Conservation (phyloP, 2,113 vertebrate genomes). For the Myotis brandtii region DNA sequence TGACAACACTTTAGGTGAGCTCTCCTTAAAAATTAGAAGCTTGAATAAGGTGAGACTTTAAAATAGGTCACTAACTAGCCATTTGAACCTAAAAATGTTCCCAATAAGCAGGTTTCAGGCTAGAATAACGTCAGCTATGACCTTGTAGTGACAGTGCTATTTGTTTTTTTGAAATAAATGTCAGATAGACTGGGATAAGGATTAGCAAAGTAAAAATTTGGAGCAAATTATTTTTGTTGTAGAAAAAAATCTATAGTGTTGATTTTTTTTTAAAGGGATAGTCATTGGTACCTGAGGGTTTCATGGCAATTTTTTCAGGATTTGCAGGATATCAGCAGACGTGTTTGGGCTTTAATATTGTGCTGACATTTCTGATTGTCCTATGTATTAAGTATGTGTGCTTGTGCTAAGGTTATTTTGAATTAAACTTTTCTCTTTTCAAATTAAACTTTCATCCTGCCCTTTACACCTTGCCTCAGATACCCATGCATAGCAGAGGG, state of each 20-base stretch:
- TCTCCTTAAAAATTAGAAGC: not conserved
- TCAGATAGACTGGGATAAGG: not conserved
- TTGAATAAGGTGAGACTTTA: slow-evolving; percentile 18
- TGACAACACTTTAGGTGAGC: not conserved
- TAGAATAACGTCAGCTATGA: not conserved
- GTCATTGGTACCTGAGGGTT: not conserved
- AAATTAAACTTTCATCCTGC: not conserved
- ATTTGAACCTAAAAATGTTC: not conserved
- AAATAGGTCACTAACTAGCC: not conserved
- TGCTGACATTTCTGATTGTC: not conserved
- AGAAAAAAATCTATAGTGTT: not conserved
- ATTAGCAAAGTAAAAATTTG: not conserved
- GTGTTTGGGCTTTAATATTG: not conserved
- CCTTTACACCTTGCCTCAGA: not conserved
- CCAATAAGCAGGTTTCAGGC: not conserved
- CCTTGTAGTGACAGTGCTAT: not conserved
- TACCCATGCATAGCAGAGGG: not conserved
- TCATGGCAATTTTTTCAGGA: not conserved
- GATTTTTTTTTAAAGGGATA: not conserved
- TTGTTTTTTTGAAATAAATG: slow-evolving; percentile 23
- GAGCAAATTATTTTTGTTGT: not conserved
- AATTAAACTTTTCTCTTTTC: not conserved
- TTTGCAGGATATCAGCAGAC: not conserved
- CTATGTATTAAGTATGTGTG: not conserved
- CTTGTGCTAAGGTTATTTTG: not conserved